These are phyloP conservation scores for Epinotia demarniana DNA, from an alignment of 2,888 invertebrate species.

Conservation along the genomic window DNA sequence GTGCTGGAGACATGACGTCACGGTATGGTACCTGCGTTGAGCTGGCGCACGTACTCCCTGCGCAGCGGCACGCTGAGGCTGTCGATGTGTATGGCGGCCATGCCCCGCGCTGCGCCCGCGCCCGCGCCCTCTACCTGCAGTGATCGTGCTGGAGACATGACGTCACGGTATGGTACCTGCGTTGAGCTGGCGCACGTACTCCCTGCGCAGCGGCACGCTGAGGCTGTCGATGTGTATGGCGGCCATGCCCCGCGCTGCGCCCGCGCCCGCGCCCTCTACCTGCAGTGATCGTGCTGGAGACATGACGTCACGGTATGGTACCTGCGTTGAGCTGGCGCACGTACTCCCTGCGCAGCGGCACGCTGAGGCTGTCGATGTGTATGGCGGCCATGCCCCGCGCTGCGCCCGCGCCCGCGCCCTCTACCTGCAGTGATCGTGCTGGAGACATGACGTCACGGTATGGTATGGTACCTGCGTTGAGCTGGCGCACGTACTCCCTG, in stretches of 20 bases:
- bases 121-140: slow-evolving; percentile 92
- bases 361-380: slow-evolving; percentile 90
- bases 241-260: slow-evolving; percentile 82
- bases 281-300: slow-evolving; percentile 78
- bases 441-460: no score
- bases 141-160: no score
- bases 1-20: no score
- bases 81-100: slow-evolving; percentile 90
- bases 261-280: slow-evolving; percentile 90
- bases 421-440: slow-evolving; percentile 86
- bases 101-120: slow-evolving; percentile 80
- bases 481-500: slow-evolving; percentile 90
- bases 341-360: slow-evolving; percentile 94
- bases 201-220: slow-evolving; percentile 92
- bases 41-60: slow-evolving; percentile 90
- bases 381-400: slow-evolving; percentile 86
- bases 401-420: slow-evolving; percentile 87
- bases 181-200: slow-evolving; percentile 90
- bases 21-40: slow-evolving; percentile 87
- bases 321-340: slow-evolving; percentile 89
- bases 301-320: slow-evolving; percentile 53
- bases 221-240: slow-evolving; percentile 92
- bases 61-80: slow-evolving; percentile 93
- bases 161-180: slow-evolving; percentile 81
- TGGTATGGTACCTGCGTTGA: slow-evolving; percentile 87